Conservation (phyloP, 2,113 vertebrate species). For the Bostrychus sinensis region DNA sequence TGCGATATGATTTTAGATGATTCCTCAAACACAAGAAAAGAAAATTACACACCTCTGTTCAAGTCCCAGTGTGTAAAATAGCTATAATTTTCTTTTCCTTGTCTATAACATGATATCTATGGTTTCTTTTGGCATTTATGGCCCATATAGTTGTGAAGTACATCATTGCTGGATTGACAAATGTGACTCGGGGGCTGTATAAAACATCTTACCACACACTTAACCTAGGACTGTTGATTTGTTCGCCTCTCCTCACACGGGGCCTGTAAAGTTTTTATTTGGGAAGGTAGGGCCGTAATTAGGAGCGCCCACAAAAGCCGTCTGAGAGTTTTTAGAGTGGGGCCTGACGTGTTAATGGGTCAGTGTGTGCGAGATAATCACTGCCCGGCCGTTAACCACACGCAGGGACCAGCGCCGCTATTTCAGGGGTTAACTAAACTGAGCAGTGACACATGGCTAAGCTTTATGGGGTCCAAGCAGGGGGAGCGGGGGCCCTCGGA, state of each 20-base stretch:
- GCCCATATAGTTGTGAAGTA: conserved; percentile 34
- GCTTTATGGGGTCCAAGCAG: conserved; percentile 92
- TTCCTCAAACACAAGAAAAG: neutral
- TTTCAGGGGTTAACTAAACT: conserved; percentile 79
- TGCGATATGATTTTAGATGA: too few relatives aligned
- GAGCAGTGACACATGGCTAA: conserved; percentile 91
- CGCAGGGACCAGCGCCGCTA: conserved; percentile 52
- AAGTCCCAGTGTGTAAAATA: conserved; percentile 45
- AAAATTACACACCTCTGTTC: neutral
- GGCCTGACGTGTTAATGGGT: conserved; percentile 62
- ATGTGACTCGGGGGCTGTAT: conserved; percentile 55
- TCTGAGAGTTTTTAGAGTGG: conserved; percentile 16
- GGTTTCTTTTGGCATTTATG: conserved; percentile 33
- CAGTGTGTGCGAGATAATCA: conserved; percentile 73
- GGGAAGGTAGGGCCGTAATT: conserved; percentile 57
- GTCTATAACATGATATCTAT: conserved; percentile 44
- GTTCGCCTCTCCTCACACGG: neutral
- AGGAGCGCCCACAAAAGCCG: conserved; percentile 61
- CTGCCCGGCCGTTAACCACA: conserved; percentile 65
- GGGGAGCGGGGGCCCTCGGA: conserved; percentile 83
- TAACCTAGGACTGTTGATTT: conserved; percentile 14
- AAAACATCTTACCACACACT: conserved; percentile 38
- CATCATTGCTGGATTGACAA: conserved; percentile 48
- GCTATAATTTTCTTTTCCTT: conserved; percentile 47
- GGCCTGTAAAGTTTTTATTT: conserved; percentile 67